These are phyloP conservation scores for Prunella strophiata DNA, from an alignment of 2,797 vertebrate genomes.

Conservation along the genomic window DNA sequence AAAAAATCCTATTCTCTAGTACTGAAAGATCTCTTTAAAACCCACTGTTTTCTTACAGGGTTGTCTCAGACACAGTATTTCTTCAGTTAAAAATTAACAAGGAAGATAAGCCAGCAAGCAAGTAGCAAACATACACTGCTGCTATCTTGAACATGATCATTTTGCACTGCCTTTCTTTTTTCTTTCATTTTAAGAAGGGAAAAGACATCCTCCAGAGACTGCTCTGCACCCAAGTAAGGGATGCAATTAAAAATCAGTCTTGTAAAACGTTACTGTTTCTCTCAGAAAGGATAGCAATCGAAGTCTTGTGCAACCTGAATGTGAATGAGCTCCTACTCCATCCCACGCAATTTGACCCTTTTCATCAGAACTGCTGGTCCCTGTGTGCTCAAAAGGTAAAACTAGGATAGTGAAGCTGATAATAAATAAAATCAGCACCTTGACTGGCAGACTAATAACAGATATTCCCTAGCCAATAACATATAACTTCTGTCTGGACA, in stretches of 20 bases:
- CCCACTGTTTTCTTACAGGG: background rate
- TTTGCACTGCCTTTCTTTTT: background rate
- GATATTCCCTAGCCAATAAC: background rate
- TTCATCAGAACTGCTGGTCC: background rate
- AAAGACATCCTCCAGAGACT: background rate
- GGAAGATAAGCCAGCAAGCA: background rate
- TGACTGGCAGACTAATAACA: background rate
- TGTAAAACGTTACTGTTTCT: background rate
- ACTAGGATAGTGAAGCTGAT: background rate
- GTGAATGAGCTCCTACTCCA: background rate
- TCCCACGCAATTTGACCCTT: background rate
- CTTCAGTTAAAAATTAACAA: background rate
- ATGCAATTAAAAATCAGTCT: conserved; percentile 38
- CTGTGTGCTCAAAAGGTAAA: background rate
- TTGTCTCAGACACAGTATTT: background rate
- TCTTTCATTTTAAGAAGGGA: background rate
- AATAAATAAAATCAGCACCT: background rate
- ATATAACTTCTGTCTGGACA: background rate
- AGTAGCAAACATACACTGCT: background rate
- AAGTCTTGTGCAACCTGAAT: background rate
- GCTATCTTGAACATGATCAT: background rate
- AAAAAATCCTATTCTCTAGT: background rate
- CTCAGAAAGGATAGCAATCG: background rate
- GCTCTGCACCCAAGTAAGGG: background rate
- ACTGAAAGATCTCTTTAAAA: background rate